A percentile compares a stretch with the other conserved stretches of the same genome.
These are phyloP conservation scores for Volucella bombylans DNA, from an alignment of 2,888 invertebrate genomes.

Conservation along the genomic window DNA sequence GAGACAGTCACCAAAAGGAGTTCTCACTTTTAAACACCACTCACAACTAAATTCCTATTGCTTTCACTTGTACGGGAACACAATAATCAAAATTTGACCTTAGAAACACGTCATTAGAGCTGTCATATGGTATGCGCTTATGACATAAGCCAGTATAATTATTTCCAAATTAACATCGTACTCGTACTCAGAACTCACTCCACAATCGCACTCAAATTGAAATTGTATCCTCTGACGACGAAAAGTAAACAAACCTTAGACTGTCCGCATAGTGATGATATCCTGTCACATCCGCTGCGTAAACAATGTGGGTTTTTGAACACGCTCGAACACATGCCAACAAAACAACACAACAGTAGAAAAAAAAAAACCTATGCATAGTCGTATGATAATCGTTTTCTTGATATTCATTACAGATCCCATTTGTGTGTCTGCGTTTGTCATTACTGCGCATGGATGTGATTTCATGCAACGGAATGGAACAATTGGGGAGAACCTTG, in stretches of 20 bases:
- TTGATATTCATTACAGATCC: conserved; percentile 55
- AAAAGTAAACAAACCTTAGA: conserved; percentile 34
- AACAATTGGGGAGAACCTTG: conserved; percentile 34
- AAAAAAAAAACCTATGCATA: conserved; percentile 5
- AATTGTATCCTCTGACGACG: conserved; percentile 24
- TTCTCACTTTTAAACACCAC: not conserved
- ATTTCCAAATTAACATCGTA: conserved; percentile 26
- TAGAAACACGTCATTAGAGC: not conserved
- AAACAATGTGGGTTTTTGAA: conserved; percentile 38
- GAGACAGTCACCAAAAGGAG: not conserved
- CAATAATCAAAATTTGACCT: not conserved
- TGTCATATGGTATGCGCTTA: not conserved
- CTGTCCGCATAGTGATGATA: not conserved
- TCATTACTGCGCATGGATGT: conserved; percentile 42
- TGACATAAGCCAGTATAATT: conserved; percentile 28
- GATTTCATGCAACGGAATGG: conserved; percentile 42
- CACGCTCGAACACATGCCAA: conserved; percentile 2
- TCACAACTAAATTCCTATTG: conserved; percentile 7
- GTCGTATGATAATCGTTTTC: conserved; percentile 54
- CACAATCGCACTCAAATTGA: not conserved
- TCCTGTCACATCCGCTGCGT: conserved; percentile 49
- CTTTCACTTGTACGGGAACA: not conserved
- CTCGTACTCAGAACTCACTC: not conserved
- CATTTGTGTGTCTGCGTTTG: conserved; percentile 15
- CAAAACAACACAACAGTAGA: not conserved